Base-by-base conservation (phyloP, 2,888 invertebrate genomes). In the Troilus luridus region DNA sequence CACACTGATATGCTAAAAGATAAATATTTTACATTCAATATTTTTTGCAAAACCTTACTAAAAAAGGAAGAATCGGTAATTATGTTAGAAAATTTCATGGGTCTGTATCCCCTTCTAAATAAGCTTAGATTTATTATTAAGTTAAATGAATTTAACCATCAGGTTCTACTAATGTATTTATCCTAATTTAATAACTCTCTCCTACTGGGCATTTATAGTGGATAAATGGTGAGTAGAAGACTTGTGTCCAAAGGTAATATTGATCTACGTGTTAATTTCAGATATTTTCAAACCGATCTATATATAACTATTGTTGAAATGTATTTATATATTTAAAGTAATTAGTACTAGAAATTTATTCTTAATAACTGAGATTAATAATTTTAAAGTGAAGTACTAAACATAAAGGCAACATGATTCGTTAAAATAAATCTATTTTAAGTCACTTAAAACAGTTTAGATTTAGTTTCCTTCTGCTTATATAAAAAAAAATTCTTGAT, bases 121-220 rank as follows among this genome's bases (percentile, higher is more conserved):
- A 85, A 91, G 91, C 91, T 92, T 92, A 92, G 90, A 91, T 91
- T 91, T 91, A 91, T 92, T 92, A 92, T 92, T 92, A 91, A 91
- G 91, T 92, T 92, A 92, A 91, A 90, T 91, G 88, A 91, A 77
- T 92, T 91, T 92, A 92, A 91, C 88, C 88, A 88, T 89, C 88
- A 89, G 90, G 67, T 77, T 89, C 81, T 88, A 88, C 92, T 92
- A 92, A 92, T 91, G 90, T 88, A 90, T 92, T 92, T 92, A 92
- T 85, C 90, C 90, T 92, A 92, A 92, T 92, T 92, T 90, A 92
- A 92, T 92, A 92, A 91, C 91, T 91, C 56, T 58, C 54, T 85
- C 85, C 56, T 85, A 88, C 58, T 54, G 56, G 54, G 17, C 72
- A 77, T 77, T 77, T 41, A 77, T 77, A 77, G 72, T 77, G 72